Evolutionary conservation across 2,888 invertebrate genomes (phyloP).

Genomic region (Aquatica leii): DNA sequence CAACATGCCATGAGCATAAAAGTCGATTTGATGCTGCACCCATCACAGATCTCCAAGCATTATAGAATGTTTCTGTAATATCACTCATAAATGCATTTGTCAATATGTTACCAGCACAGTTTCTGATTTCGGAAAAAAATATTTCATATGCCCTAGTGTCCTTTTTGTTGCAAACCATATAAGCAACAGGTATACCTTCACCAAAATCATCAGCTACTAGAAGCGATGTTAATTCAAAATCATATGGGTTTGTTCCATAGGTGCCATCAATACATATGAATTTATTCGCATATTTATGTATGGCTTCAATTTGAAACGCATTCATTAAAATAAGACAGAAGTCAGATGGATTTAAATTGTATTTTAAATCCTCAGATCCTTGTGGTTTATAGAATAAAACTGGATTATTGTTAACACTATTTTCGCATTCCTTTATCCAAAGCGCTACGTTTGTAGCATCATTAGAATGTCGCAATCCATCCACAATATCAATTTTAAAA

Average conservation of each 20-base stretch:
- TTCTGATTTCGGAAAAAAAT: constrained; percentile 29
- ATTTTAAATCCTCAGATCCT: background rate
- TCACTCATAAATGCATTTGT: constrained; percentile 41
- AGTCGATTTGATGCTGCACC: constrained; percentile 24
- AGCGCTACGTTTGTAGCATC: constrained; percentile 1
- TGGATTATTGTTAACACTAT: background rate
- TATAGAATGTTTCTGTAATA: constrained; percentile 38
- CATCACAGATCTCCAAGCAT: constrained; percentile 41
- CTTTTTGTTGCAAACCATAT: constrained; percentile 35
- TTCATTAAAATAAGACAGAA: background rate
- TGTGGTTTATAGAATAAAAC: background rate
- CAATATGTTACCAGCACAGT: constrained; percentile 21
- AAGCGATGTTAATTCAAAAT: constrained; percentile 37
- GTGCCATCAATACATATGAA: constrained; percentile 34
- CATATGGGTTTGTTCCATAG: constrained; percentile 38
- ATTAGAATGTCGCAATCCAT: background rate
- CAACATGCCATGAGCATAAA: constrained; percentile 39
- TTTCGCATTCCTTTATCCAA: background rate
- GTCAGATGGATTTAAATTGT: background rate
- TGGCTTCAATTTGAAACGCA: background rate
- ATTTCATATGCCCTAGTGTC: constrained; percentile 25
- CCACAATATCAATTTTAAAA: background rate
- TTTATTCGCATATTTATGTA: background rate
- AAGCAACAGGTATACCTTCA: constrained; percentile 36
- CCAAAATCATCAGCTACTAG: constrained; percentile 38